Percentiles rank a stretch among this genome's conserved stretches.
phyloP scores from a whole-genome alignment of 2,113 vertebrate species.

The Bagarius yarrelli region DNA sequence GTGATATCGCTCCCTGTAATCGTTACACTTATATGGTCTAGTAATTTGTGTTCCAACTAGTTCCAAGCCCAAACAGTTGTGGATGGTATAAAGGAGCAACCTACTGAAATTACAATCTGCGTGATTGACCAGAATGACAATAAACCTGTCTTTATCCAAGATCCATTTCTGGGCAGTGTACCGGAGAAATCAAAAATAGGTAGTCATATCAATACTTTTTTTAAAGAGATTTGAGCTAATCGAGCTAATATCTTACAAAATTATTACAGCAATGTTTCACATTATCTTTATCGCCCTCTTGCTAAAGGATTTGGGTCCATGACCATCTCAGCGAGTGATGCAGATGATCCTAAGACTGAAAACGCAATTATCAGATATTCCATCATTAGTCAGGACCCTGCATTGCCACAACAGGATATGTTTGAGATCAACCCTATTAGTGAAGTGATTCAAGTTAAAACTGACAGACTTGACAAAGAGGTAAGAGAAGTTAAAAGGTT shows the following conservation, averaged over 20 bases:
- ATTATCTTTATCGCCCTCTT: constrained; percentile 14
- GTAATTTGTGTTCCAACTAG: constrained; percentile 43
- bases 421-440: constrained; percentile 75
- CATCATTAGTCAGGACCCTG: constrained; percentile 74
- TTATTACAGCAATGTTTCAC: neutral
- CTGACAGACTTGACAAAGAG: constrained; percentile 79
- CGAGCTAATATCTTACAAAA: neutral
- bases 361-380: constrained; percentile 76
- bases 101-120: constrained; percentile 63
- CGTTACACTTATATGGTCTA: neutral
- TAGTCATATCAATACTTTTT: constrained; percentile 33
- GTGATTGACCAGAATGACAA: constrained; percentile 74
- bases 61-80: constrained; percentile 52
- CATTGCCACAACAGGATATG: constrained; percentile 29
- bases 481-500: constrained; percentile 62
- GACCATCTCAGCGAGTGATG: constrained; percentile 74
- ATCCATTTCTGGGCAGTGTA: constrained; percentile 60
- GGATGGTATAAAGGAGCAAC: constrained; percentile 29
- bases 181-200: constrained; percentile 57
- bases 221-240: too few species aligned
- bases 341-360: constrained; percentile 62
- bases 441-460: constrained; percentile 75
- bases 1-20: too few species aligned
- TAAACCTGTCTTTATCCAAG: constrained; percentile 60
- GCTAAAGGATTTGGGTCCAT: constrained; percentile 75